These are phyloP conservation scores for Abrostola tripartita DNA, from an alignment of 2,888 invertebrate species.

Conservation along the genomic window DNA sequence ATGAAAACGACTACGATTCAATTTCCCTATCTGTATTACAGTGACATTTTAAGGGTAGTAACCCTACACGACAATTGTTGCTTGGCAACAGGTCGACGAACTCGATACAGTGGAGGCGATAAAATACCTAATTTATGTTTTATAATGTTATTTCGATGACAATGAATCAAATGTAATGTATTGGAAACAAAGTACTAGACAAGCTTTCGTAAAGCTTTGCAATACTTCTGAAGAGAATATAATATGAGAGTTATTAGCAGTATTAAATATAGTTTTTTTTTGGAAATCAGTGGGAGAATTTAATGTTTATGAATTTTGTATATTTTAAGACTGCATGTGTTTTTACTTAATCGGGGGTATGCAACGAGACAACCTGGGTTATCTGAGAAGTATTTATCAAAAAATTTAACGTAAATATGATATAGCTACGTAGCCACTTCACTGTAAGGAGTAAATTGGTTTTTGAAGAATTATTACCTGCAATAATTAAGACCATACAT, in stretches of 20 bases:
- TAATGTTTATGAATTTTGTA: not conserved
- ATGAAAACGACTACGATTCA: not conserved
- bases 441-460: too few species aligned
- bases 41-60: conserved; percentile 24
- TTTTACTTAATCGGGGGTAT: too few species aligned
- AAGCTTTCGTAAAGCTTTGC: not conserved
- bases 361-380: too few species aligned
- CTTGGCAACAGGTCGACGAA: conserved; percentile 11
- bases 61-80: conserved; percentile 27
- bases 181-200: conserved; percentile 8
- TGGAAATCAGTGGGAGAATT: conserved; percentile 5
- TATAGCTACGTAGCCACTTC: too few species aligned
- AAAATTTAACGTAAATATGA: too few species aligned
- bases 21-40: not conserved
- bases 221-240: conserved; percentile 1
- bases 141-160: conserved; percentile 22
- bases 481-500: not conserved
- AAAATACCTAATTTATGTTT: conserved; percentile 27
- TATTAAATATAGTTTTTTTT: not conserved
- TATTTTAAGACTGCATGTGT: not conserved
- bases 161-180: conserved; percentile 24
- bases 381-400: too few species aligned
- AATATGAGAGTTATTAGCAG: not conserved
- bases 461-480: not conserved
- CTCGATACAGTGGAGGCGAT: conserved; percentile 13